These are phyloP conservation scores for Intellagama lesueurii DNA, from an alignment of 2,797 vertebrate genomes.

Conservation along the genomic window DNA sequence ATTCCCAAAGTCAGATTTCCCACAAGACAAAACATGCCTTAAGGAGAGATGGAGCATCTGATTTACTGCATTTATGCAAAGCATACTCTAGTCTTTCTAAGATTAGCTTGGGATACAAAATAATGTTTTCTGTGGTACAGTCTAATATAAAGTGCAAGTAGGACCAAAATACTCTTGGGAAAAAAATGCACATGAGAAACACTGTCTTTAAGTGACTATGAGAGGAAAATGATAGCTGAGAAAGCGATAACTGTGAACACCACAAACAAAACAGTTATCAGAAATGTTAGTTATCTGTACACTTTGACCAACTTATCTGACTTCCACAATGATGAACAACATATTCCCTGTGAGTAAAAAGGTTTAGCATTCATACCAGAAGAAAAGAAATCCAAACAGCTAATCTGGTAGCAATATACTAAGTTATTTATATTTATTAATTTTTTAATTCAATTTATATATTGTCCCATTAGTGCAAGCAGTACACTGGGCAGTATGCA, in stretches of 20 bases:
- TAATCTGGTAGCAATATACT: not conserved
- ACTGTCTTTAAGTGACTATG: not conserved
- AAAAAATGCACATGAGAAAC: not conserved
- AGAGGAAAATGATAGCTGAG: not conserved
- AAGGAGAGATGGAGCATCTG: rapidly evolving
- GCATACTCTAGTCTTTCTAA: not conserved
- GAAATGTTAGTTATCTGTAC: not conserved
- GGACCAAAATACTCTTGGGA: not conserved
- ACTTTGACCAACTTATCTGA: not conserved
- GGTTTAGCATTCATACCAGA: not conserved
- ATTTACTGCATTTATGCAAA: not conserved
- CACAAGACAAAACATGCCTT: not conserved
- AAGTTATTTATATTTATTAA: no score
- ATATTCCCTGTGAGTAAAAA: not conserved
- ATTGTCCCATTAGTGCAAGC: no score
- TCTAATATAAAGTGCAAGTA: not conserved
- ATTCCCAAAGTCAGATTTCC: not conserved
- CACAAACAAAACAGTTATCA: not conserved
- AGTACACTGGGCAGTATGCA: no score
- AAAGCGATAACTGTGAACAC: not conserved
- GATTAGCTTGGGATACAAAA: not conserved
- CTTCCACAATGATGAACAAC: not conserved
- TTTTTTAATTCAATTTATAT: no score
- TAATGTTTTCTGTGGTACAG: not conserved
- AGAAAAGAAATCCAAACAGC: not conserved